Base-by-base conservation (phyloP, 2,888 invertebrate species). In the Ophion costatus region DNA sequence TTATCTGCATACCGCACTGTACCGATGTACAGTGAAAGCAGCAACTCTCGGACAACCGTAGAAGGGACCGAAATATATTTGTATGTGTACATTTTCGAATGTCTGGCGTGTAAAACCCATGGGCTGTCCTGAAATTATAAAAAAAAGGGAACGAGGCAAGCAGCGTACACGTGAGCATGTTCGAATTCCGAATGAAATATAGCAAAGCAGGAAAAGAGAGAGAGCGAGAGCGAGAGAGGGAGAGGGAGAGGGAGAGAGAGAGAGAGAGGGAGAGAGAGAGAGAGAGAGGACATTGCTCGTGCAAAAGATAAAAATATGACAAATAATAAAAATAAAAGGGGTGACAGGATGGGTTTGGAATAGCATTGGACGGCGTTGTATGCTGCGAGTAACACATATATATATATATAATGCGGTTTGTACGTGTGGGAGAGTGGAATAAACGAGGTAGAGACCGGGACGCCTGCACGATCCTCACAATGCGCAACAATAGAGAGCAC, bases 401-500 rank as follows among this genome's bases (percentile, higher is more conserved):
- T 33, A 69, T 75, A 24, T 57, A 66, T 78, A 77, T 61, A 64
- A 80, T 81, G 80, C 88, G 88, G 88, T 88, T 87, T 84, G 90
- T 80, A 70, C 75, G 77, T 77, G 80, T 87, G 83, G 82, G 59
- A 77, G 87, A 82, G 89, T 87, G 89, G 90, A 92, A 92, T 92
- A 92, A 91, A 91, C 92, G 92, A 91, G 90, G 90, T 90, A 90
- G 90, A 90, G 90, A 92, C 91, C 89, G 84, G 85, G 85, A 90
- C 89, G 89, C 87, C 89, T 88, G 91, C 74, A 80, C 74, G 80
- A 80, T 90, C 90, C 89, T 90, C 87, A 91, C 91, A 92, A 91
- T 91, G 92, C 90, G 87, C 90, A 90, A 92, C 92, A 92, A 92
- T 92, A 89, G 91, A 90, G 91, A 90, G 87, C 89, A 87, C 88